phyloP scores from a whole-genome alignment of 2,888 invertebrate species.

The Mythimna lalbum region DNA sequence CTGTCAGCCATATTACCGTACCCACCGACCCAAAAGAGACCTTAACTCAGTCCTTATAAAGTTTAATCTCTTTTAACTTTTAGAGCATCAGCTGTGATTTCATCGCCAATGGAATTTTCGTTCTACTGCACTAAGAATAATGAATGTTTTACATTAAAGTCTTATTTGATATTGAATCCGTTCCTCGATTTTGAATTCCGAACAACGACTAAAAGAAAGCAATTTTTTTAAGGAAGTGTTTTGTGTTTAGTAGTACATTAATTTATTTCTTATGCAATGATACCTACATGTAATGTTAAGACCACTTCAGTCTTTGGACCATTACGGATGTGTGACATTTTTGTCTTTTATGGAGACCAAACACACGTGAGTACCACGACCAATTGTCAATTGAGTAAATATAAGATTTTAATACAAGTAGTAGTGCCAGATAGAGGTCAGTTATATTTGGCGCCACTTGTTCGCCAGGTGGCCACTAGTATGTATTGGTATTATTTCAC shows the following conservation, averaged over 20 bases:
- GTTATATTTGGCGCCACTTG: conserved; percentile 79
- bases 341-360: conserved; percentile 26
- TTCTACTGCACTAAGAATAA: conserved; percentile 66
- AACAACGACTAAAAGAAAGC: conserved; percentile 87
- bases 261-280: conserved; percentile 77
- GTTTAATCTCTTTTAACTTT: conserved; percentile 53
- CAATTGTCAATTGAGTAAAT: conserved; percentile 62
- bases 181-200: conserved; percentile 88
- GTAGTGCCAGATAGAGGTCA: conserved; percentile 63
- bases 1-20: conserved; percentile 78
- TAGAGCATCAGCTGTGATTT: conserved; percentile 74
- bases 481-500: conserved; percentile 66
- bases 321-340: conserved; percentile 44
- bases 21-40: conserved; percentile 64
- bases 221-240: conserved; percentile 85
- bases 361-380: conserved; percentile 45
- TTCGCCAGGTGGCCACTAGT: conserved; percentile 71
- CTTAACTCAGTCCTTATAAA: conserved; percentile 49
- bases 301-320: conserved; percentile 5
- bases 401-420: conserved; percentile 57
- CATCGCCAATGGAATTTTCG: conserved; percentile 64
- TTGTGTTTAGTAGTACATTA: conserved; percentile 77
- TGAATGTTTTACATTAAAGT: conserved; percentile 55
- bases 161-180: conserved; percentile 74
- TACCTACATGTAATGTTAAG: conserved; percentile 44